Base-by-base conservation (phyloP, 2,113 vertebrate species). In the Mobula birostris region DNA sequence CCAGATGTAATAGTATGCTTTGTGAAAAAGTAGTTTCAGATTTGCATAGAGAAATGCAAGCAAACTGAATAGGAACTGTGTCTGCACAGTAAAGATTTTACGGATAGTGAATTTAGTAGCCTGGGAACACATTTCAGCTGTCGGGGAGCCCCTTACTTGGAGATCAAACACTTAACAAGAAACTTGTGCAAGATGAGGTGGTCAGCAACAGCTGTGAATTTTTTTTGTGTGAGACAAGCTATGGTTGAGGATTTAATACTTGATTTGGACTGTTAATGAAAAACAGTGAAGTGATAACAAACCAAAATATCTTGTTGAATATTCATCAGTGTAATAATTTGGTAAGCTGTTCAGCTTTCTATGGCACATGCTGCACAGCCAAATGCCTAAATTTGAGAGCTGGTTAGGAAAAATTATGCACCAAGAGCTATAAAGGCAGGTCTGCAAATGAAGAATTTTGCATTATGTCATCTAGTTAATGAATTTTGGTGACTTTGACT, bases 191-290 rank as follows among this genome's bases (percentile, higher is more conserved):
- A 21, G 91, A 74, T 93, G 91, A 74, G 74, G 70, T 74, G 68
- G 91, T 93, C 24, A 70, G 48, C 70, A 93, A 32, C 91, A 93
- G 91, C 91, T 93, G 90, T 74, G 90, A 74, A 74, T 93, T 93
- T 93, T 40, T 93, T 76, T 36, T 93, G 40, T 40, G 48, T 24
- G 70, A 3, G 70, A 24, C 40, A 70, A 36, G 68, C 70, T 11
- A 74, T 93, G 19, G 36, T 24, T 93, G 70, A 24, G 36, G 91
- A 92, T 70, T 72, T 72, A 27, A 66, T 24, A 40, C 24, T 74
- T 14, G 68, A 70, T 32, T 6, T 56, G 66, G 19, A 74, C 66
- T 72, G 48, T 21, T 17, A 6, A 66, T 72, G 68, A 74, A 27
- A 27, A 74, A 93, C 74, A 74, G 9, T 93, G 5, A 68, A 29